These are phyloP conservation scores for Apodemus agrarius DNA, from an alignment of 2,797 vertebrate genomes.

Conservation along the genomic window DNA sequence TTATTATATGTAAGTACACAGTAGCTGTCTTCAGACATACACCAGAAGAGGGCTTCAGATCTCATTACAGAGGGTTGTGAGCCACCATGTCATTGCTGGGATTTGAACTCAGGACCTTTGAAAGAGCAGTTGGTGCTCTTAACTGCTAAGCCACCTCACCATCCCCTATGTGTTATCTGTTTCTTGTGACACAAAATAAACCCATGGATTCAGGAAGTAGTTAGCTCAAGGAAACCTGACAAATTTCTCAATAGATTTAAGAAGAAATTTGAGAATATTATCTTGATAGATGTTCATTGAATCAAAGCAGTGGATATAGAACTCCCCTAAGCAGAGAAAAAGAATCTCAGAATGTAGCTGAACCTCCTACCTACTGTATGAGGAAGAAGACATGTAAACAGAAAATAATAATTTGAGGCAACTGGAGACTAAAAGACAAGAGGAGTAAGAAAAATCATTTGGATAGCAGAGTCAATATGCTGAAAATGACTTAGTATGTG, in stretches of 20 bases:
- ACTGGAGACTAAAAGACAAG: background rate
- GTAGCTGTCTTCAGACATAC: no score
- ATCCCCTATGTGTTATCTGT: background rate
- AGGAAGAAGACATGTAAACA: background rate
- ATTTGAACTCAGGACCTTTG: no score
- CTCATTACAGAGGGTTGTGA: no score
- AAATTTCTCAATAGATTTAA: background rate
- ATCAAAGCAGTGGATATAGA: background rate
- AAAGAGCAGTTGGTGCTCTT: no score
- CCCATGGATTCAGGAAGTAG: background rate
- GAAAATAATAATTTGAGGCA: conserved; percentile 47
- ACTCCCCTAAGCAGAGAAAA: background rate
- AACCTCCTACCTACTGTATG: background rate
- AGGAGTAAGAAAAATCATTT: background rate
- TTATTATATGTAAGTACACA: no score
- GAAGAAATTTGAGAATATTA: background rate
- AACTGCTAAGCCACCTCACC: no score
- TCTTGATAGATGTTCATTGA: background rate
- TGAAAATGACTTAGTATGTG: background rate
- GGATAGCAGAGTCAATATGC: background rate
- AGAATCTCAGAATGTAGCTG: background rate
- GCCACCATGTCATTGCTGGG: no score
- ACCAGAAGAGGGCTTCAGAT: no score
- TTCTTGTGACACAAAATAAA: background rate
- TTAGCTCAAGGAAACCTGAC: background rate